Conservation (phyloP, 2,113 vertebrate species). For the Cephalopholis sonnerati region DNA sequence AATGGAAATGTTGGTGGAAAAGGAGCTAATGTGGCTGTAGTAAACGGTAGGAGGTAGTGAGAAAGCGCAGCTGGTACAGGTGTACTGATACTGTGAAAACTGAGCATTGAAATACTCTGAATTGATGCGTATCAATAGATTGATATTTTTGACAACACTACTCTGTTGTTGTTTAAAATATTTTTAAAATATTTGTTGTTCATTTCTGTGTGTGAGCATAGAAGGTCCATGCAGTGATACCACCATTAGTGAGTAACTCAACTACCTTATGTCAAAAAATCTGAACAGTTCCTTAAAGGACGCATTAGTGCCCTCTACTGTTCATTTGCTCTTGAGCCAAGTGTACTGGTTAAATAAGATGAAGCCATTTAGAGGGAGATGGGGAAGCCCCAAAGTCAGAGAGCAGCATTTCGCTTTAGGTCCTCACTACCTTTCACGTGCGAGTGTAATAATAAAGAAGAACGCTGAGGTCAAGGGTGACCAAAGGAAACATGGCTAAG, state of each 20-base stretch:
- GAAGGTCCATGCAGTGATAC: not conserved
- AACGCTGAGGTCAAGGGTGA: not conserved
- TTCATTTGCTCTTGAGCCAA: not conserved
- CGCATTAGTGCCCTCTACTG: slow-evolving; percentile 31
- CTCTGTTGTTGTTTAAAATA: not conserved
- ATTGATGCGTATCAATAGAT: no score
- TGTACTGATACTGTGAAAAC: no score
- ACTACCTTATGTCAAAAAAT: not conserved
- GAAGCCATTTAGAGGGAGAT: not conserved
- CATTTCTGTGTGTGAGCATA: not conserved
- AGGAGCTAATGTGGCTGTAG: no score
- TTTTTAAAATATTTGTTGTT: not conserved
- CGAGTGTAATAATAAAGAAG: not conserved
- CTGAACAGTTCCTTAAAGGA: not conserved
- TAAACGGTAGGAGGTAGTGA: no score
- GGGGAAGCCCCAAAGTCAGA: not conserved
- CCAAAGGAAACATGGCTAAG: no score
- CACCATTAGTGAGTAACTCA: no score
- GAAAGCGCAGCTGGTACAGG: no score
- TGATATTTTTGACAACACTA: no score
- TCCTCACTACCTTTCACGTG: not conserved
- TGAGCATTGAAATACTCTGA: no score
- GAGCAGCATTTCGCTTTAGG: not conserved
- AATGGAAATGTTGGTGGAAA: no score
- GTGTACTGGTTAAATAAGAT: not conserved